Base-by-base conservation (phyloP, 2,888 invertebrate genomes). In the Hypomecis punctinalis region DNA sequence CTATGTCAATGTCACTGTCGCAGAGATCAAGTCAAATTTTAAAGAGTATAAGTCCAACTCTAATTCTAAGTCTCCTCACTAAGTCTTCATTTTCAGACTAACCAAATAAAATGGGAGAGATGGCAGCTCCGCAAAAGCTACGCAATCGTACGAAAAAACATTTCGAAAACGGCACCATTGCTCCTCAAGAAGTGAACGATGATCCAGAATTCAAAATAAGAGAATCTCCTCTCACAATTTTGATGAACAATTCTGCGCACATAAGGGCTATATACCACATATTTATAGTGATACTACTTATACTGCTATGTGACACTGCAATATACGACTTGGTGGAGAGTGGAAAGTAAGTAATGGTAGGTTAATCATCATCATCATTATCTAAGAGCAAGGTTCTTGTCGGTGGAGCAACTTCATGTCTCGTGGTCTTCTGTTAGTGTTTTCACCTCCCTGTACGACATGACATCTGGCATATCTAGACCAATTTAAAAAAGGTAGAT, bases 261-360 rank as follows among this genome's bases (percentile, higher is more conserved):
- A 96, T 98, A 76, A 94, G 95, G 76, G 96, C 97, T 4, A 95
- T 98, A 72, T 97, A 97, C 84, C 96, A 98, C 82, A 96, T 98
- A 71, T 98, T 97, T 86, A 94, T 96, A 52, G 96, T 96, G 13
- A 95, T 96, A 71, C 90, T 98, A 42, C 91, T 97, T 58, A 90
- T 96, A 42, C 91, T 97, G 69, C 94, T 97, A 56, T 88, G 96
- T 61, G 96, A 97, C 76, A 96, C 96, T 6, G 91, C 95, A 23
- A 92, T 96, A 9, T 94, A 95, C 76, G 97, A 97, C 81, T 94
- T 96, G 76, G 90, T 97, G 62, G 95, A 96, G 68, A 94, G 94
- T 68, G 97, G 96, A 86, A 94, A 94, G 97, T 96, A 93, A 95
- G 96, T 89, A 84, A 78, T 78, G 66, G 59, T 66, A 59, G 39